Base-by-base conservation (phyloP, 2,797 vertebrate genomes). In the Myotis daubentonii region DNA sequence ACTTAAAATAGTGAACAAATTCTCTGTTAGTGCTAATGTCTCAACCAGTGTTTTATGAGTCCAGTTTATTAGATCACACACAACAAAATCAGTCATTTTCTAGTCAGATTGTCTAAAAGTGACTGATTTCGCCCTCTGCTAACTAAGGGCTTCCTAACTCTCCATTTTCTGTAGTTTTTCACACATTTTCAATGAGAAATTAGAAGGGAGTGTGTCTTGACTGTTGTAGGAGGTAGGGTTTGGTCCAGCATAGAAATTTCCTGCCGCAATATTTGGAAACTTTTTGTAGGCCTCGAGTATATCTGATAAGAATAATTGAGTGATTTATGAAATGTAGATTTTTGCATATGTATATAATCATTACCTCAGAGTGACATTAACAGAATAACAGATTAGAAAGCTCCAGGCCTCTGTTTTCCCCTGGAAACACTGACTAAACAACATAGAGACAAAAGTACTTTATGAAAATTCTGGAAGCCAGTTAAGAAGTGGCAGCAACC, bases 311-410 rank as follows among this genome's bases (percentile, higher is more conserved):
- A 51, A 10, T 60, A 38, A 60, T 2, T 38, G n/a, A 87, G 7
- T 1, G 49, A 80, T 51, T 60, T 60, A 49, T 47, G 47, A 92
- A 92, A 80, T 51, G 36, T 15, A 38, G 25, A 19, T 68, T 72
- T 86, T 82, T 36, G 68, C 10, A n/a, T 19, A 70, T 62, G 71
- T 23, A 78, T 30, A 91, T 60, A 95, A 94, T 13, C 71, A 66
- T 57, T 74, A 51, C 72, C 2, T 92, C 38, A 70, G 19, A 44
- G 6, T 11, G 28, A 53, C 1, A 65, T 12, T 8, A 57, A 51
- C 53, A 65, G 44, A 12, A 10, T 1, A 16, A 38, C 30, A 19
- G 44, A 36, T 44, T 65, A 76, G 44, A 76, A 75, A 80, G 19
- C 28, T 84, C 62, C 30, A 49, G 0, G 23, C 11, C 19, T 13